Evolutionary conservation across 2,888 invertebrate species (phyloP).

Genomic region (Noctua fimbriata): DNA sequence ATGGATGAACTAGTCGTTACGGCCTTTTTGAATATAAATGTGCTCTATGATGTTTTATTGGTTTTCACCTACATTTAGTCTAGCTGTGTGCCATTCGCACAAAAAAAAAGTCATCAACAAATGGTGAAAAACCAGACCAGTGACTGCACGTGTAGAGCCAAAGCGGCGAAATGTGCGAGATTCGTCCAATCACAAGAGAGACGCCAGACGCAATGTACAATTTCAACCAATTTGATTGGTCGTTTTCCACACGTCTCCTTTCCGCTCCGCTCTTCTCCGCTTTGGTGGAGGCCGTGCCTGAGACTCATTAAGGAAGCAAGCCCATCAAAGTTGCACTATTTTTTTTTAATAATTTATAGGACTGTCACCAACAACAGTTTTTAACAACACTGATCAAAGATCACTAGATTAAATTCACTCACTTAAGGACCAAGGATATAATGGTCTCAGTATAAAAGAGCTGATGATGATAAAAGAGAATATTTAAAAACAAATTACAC

Average conservation of each 20-base stretch:
- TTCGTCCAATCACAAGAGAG: too few species aligned
- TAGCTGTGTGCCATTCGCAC: neutral
- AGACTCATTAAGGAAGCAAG: neutral
- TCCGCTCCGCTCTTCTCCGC: too few species aligned
- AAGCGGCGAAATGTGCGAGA: too few species aligned
- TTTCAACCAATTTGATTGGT: too few species aligned
- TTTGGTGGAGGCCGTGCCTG: too few species aligned
- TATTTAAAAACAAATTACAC: constrained; percentile 69
- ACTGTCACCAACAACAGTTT: neutral
- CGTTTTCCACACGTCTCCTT: too few species aligned
- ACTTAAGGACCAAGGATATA: neutral
- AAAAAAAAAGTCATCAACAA: neutral
- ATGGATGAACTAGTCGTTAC: neutral
- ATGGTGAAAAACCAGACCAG: neutral
- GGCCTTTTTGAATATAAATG: neutral
- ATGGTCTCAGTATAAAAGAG: neutral
- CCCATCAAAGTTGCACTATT: neutral
- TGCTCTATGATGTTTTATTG: neutral
- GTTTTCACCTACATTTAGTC: neutral
- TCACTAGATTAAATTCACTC: neutral
- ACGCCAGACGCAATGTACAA: too few species aligned
- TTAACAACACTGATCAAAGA: neutral
- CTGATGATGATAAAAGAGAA: neutral
- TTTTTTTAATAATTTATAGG: neutral
- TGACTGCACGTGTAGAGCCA: neutral